Evolutionary conservation across 2,888 invertebrate species (phyloP).

Genomic region (Idaea biselata): DNA sequence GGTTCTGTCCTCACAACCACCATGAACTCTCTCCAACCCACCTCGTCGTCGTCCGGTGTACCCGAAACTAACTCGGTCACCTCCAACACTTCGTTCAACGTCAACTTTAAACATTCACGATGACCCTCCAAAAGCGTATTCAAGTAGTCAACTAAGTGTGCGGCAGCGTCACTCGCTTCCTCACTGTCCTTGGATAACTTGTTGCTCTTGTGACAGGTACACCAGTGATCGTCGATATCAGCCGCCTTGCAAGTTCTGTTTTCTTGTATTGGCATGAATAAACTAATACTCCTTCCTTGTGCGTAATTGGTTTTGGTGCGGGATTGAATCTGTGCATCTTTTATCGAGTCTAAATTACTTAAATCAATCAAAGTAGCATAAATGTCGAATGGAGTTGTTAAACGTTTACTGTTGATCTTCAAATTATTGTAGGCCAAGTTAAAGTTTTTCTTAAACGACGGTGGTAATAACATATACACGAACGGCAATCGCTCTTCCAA

Average conservation of each 20-base stretch:
- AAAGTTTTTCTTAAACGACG: conserved; percentile 84
- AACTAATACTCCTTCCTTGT: conserved; percentile 84
- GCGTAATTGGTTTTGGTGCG: conserved; percentile 54
- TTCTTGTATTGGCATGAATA: conserved; percentile 86
- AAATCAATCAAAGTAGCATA: conserved; percentile 89
- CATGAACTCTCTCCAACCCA: conserved; percentile 82
- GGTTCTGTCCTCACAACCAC: conserved; percentile 84
- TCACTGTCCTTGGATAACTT: conserved; percentile 77
- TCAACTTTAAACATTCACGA: conserved; percentile 84
- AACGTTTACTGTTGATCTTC: conserved; percentile 82
- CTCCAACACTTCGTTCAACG: conserved; percentile 82
- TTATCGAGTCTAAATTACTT: conserved; percentile 70
- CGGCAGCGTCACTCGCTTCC: conserved; percentile 80
- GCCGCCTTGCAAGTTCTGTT: conserved; percentile 89
- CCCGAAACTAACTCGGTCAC: conserved; percentile 82
- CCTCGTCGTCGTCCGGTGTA: conserved; percentile 51
- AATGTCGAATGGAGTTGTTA: conserved; percentile 92
- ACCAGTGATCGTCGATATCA: conserved; percentile 91
- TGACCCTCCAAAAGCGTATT: conserved; percentile 82
- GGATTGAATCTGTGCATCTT: conserved; percentile 58
- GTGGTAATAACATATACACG: conserved; percentile 86
- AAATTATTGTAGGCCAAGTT: conserved; percentile 83
- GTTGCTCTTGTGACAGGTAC: conserved; percentile 88
- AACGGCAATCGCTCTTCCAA: conserved; percentile 94
- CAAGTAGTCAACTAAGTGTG: conserved; percentile 82